These are phyloP conservation scores for Coelopa pilipes DNA, from an alignment of 2,888 invertebrate species.

Conservation along the genomic window DNA sequence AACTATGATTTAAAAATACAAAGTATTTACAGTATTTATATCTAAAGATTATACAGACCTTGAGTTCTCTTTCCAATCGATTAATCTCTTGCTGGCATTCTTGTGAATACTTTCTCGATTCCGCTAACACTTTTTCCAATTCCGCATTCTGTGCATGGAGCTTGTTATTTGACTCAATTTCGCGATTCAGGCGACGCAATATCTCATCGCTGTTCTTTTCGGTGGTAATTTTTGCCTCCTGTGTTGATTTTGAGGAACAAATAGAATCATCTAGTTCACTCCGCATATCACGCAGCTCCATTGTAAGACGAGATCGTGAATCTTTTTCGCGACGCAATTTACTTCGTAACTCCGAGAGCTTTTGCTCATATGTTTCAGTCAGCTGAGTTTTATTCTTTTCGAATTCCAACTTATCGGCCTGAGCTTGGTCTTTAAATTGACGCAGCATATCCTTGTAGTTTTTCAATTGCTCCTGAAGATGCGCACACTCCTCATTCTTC, in stretches of 20 bases:
- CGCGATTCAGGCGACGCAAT: conserved; percentile 58
- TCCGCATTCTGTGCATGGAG: conserved; percentile 56
- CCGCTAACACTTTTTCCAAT: conserved; percentile 52
- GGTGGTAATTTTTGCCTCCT: conserved; percentile 59
- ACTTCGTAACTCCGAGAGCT: conserved; percentile 65
- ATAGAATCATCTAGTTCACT: conserved; percentile 62
- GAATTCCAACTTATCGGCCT: conserved; percentile 56
- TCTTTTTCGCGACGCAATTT: conserved; percentile 68
- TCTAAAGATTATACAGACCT: conserved; percentile 46
- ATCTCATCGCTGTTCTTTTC: conserved; percentile 62
- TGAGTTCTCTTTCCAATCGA: conserved; percentile 60
- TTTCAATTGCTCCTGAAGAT: conserved; percentile 60
- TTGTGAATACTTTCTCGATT: conserved; percentile 62
- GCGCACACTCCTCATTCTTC: conserved; percentile 62
- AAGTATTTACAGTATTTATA: too few relatives aligned
- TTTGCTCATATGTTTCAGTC: conserved; percentile 65
- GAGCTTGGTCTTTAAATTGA: conserved; percentile 61
- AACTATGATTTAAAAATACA: too few relatives aligned
- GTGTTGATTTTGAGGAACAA: conserved; percentile 56
- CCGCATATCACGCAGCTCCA: conserved; percentile 60
- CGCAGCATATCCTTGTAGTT: conserved; percentile 65
- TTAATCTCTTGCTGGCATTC: conserved; percentile 53
- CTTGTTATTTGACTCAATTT: conserved; percentile 61
- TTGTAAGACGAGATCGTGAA: conserved; percentile 63
- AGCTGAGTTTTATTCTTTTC: conserved; percentile 64